Conservation (phyloP, 2,888 invertebrate species). For the Crocallis elinguaria region DNA sequence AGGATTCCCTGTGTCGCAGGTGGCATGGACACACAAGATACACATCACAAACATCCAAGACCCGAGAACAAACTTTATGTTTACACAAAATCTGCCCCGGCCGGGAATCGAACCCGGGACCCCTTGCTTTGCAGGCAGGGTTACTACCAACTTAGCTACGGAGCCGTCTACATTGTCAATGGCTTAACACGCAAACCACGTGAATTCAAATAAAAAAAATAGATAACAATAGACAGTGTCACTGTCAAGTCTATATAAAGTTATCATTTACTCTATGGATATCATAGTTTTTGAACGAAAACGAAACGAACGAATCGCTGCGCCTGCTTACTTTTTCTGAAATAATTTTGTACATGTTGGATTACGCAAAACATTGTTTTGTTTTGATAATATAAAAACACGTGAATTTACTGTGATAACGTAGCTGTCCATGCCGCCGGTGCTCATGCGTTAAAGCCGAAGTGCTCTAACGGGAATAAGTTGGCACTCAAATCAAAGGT, state of each 20-base stretch:
- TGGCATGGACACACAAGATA: too few relatives aligned
- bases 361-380: conserved; percentile 30
- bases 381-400: conserved; percentile 27
- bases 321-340: conserved; percentile 1
- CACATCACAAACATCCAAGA: too few relatives aligned
- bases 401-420: conserved; percentile 23
- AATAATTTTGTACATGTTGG: conserved; percentile 7
- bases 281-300: conserved; percentile 8
- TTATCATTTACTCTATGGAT: not conserved
- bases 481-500: conserved; percentile 22
- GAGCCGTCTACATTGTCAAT: too few relatives aligned
- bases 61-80: too few relatives aligned
- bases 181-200: too few relatives aligned
- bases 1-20: too few relatives aligned
- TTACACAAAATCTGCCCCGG: too few relatives aligned
- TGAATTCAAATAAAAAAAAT: too few relatives aligned
- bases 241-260: not conserved
- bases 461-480: not conserved
- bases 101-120: too few relatives aligned
- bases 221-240: too few relatives aligned
- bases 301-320: conserved; percentile 19
- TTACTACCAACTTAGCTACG: too few relatives aligned
- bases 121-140: too few relatives aligned
- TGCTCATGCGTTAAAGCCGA: conserved; percentile 1
- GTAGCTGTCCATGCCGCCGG: not conserved